Evolutionary conservation across 1,140 invertebrate species (phyloP), one percentile per base, ranked within the genome.

Genomic region (Pygmarrhopalites habei): DNA sequence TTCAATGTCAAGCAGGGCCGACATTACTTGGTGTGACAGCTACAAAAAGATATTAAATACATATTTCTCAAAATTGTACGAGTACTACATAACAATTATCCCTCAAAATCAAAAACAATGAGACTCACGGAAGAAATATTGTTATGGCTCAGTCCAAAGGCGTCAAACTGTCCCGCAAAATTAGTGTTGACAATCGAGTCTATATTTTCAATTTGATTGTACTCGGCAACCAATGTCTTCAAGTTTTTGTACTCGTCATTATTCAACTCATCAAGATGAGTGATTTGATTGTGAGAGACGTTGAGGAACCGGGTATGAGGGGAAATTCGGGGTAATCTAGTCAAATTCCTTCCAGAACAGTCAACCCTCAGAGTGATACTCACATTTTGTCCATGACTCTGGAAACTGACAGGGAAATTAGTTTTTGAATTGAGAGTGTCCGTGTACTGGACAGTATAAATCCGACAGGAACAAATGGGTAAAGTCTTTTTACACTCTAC

Each of bases 141-240:
- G 35, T 67, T 67, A 29, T 58, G 19, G 19, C 35, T 41, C 5
- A 67, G 41, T 23, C 29, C 41, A 26, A 67, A 26, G 26, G 46
- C 26, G 26, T 67, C 35, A 30, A 60, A 64, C n/a, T 46, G 49
- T 21, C 59, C 58, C 19, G 52, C 41, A 28, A 67, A 67, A 2
- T 25, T 21, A 17, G 61, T 58, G 2, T 28, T 30, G 4, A 15
- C 26, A 21, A 64, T 43, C 3, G 17, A 23, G 3, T 60, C 62
- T 14, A 64, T 23, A 5, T 28, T 43, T 12, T 35, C 41, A 30
- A 67, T 58, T 29, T 39, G 49, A 61, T 67, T 67, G 21, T 53
- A 41, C 21, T 59, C 47, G 4, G 44, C 41, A 46, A 35, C 55
- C 3, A 67, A 30, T n/a, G 35, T 44, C 15, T 26, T 23, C 17